These are phyloP conservation scores for Leptopilina drosophilae DNA, from an alignment of 2,888 invertebrate genomes.

Conservation along the genomic window DNA sequence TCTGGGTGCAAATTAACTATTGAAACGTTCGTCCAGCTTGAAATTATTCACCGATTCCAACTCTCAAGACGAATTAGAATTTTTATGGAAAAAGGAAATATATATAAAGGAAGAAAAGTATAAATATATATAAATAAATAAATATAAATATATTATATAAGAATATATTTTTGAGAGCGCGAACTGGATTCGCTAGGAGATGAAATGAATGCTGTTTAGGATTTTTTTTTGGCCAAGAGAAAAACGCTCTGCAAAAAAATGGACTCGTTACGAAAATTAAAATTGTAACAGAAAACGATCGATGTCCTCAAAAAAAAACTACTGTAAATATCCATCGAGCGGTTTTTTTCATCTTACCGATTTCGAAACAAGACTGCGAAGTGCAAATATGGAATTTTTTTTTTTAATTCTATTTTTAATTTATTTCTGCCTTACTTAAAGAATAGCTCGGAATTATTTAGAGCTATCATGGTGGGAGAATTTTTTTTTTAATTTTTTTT, in stretches of 20 bases:
- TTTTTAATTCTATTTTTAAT: constrained; percentile 61
- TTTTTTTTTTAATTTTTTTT: background rate
- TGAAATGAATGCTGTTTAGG: constrained; percentile 60
- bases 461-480: background rate
- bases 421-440: constrained; percentile 48
- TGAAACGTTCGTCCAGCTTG: constrained; percentile 65
- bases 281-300: constrained; percentile 44
- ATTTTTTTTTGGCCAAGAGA: constrained; percentile 59
- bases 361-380: constrained; percentile 58
- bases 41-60: constrained; percentile 59
- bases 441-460: background rate
- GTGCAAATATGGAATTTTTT: constrained; percentile 61
- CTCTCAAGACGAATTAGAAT: constrained; percentile 63
- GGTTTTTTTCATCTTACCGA: constrained; percentile 58
- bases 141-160: constrained; percentile 55
- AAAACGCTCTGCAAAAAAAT: constrained; percentile 53
- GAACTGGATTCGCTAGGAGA: constrained; percentile 66
- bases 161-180: constrained; percentile 68
- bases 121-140: constrained; percentile 60
- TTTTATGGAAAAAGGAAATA: constrained; percentile 48
- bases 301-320: constrained; percentile 45
- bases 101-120: constrained; percentile 46
- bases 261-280: constrained; percentile 52
- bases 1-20: too few relatives aligned
- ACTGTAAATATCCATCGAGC: constrained; percentile 63